Conservation (phyloP, 2,888 invertebrate species). For the Diadegma fenestrale region DNA sequence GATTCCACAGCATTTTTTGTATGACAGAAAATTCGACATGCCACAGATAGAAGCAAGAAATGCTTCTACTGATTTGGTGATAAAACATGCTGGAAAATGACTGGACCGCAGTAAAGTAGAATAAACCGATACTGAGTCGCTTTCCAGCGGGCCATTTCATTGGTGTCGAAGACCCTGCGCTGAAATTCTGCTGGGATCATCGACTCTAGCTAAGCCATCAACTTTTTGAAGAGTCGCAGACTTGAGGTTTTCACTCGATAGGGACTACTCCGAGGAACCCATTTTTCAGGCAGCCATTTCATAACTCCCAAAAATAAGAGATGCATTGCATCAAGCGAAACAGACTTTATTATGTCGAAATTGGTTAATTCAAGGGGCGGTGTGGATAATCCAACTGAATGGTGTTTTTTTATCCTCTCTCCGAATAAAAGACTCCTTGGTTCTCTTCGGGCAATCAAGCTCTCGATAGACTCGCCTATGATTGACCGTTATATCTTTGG, state of each 20-base stretch:
- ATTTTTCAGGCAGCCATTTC: constrained; percentile 59
- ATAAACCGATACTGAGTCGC: constrained; percentile 67
- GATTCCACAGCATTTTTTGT: too few relatives aligned
- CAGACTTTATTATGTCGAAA: constrained; percentile 53
- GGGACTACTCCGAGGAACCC: constrained; percentile 20
- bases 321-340: constrained; percentile 62
- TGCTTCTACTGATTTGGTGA: constrained; percentile 51
- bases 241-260: constrained; percentile 12
- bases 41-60: constrained; percentile 46
- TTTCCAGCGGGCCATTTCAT: constrained; percentile 64
- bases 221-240: neutral
- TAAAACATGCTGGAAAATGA: constrained; percentile 47
- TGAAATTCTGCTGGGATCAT: constrained; percentile 64
- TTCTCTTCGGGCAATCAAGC: constrained; percentile 47
- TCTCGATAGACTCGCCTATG: constrained; percentile 63
- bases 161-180: constrained; percentile 54
- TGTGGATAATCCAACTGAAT: constrained; percentile 21
- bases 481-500: constrained; percentile 40
- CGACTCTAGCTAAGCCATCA: neutral
- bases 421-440: constrained; percentile 53
- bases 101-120: constrained; percentile 56
- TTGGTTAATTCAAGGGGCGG: constrained; percentile 29
- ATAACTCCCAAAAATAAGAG: constrained; percentile 58
- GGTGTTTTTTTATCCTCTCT: constrained; percentile 47
- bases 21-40: constrained; percentile 53